phyloP scores from a whole-genome alignment of 2,113 vertebrate genomes.

The Corvus hawaiiensis region DNA sequence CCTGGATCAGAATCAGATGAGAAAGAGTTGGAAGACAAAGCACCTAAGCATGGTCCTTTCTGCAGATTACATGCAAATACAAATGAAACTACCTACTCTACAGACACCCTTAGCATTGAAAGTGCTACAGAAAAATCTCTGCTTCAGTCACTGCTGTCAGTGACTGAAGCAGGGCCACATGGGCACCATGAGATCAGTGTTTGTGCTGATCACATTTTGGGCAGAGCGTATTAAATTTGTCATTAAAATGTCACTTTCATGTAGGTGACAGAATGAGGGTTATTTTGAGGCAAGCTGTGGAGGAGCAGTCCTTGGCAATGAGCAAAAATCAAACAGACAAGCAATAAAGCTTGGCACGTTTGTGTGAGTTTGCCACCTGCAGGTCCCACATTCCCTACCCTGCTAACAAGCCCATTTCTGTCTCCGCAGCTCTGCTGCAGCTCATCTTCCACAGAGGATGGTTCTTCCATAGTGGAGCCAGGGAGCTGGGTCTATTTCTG shows the following conservation, averaged over 20 bases:
- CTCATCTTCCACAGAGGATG: background rate
- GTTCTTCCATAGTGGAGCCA: background rate
- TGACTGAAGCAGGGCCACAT: background rate
- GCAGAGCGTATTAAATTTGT: background rate
- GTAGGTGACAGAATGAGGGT: background rate
- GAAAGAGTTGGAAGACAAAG: background rate
- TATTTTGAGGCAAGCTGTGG: background rate
- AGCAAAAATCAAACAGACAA: background rate
- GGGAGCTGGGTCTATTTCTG: background rate
- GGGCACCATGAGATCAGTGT: background rate
- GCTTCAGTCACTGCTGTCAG: background rate
- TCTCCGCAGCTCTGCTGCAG: background rate
- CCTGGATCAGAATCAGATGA: background rate
- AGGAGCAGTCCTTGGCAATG: background rate
- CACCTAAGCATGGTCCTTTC: background rate
- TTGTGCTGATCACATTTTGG: background rate
- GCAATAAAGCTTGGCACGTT: background rate
- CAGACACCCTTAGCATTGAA: background rate
- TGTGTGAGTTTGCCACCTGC: background rate
- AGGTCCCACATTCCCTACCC: background rate
- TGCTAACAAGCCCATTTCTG: background rate
- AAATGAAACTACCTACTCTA: background rate
- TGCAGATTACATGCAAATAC: background rate
- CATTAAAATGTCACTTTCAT: background rate
- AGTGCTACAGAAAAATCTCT: background rate